These are phyloP conservation scores for Zootoca vivipara DNA, from an alignment of 2,113 vertebrate genomes.

Conservation along the genomic window DNA sequence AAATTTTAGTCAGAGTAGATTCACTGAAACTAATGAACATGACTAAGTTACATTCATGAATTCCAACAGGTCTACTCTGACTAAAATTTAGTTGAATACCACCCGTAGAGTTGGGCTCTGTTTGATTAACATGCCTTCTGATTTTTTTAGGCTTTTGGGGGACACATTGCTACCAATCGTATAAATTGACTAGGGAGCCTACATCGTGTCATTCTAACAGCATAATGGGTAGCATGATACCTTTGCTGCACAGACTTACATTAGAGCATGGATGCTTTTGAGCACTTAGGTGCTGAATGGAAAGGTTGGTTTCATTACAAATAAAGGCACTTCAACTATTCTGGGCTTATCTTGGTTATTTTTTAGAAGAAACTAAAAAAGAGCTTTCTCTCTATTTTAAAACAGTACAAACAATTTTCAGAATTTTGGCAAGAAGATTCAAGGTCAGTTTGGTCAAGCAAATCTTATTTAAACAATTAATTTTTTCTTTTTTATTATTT, in stretches of 20 bases:
- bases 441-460: too few species aligned
- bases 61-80: too few species aligned
- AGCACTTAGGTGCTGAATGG: background rate
- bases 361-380: background rate
- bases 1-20: too few species aligned
- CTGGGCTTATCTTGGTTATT: background rate
- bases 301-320: background rate
- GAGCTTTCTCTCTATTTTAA: too few species aligned
- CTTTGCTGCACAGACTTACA: background rate
- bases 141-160: background rate
- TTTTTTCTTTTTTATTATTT: too few species aligned
- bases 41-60: too few species aligned
- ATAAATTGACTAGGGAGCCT: too few species aligned
- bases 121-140: background rate
- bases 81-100: too few species aligned
- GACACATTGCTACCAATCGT: background rate
- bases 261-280: background rate
- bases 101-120: background rate
- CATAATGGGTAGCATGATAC: background rate
- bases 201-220: background rate
- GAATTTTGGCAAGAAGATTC: too few species aligned
- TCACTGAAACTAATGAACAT: too few species aligned
- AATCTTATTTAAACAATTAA: too few species aligned
- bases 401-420: too few species aligned
- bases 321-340: background rate